Conservation (phyloP, 2,888 invertebrate species). For the Melipona beecheii region DNA sequence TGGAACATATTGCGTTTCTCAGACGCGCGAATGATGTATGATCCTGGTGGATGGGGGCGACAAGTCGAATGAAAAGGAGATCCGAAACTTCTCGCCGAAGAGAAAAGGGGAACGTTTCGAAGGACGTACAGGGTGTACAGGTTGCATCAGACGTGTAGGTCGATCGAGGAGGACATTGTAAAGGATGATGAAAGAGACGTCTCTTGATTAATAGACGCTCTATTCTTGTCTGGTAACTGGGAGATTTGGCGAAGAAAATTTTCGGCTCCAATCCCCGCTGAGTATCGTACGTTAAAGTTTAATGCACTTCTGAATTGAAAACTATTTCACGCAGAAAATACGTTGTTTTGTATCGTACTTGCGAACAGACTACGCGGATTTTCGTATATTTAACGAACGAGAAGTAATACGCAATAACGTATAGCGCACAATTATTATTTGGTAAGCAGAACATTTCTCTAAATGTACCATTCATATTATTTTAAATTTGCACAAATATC, state of each 20-base stretch:
- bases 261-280: no score
- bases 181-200: background rate
- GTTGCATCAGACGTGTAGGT: background rate
- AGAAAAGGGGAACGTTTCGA: slow-evolving; percentile 2
- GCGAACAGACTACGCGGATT: no score
- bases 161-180: background rate
- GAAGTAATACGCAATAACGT: no score
- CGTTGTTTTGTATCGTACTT: background rate
- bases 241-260: background rate
- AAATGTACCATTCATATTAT: no score
- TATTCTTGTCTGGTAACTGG: background rate
- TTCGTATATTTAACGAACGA: no score
- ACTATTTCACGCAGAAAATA: background rate
- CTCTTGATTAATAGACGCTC: background rate
- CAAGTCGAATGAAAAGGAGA: slow-evolving; percentile 21
- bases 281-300: no score
- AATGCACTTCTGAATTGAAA: no score
- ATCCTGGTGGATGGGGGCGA: slow-evolving; percentile 3
- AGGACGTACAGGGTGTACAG: background rate
- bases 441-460: no score
- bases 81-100: background rate
- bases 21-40: slow-evolving; percentile 52
- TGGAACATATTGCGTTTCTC: slow-evolving; percentile 49
- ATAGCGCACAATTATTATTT: no score
- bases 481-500: no score